Conservation (phyloP, 2,113 vertebrate genomes). For the Pangasianodon gigas region DNA sequence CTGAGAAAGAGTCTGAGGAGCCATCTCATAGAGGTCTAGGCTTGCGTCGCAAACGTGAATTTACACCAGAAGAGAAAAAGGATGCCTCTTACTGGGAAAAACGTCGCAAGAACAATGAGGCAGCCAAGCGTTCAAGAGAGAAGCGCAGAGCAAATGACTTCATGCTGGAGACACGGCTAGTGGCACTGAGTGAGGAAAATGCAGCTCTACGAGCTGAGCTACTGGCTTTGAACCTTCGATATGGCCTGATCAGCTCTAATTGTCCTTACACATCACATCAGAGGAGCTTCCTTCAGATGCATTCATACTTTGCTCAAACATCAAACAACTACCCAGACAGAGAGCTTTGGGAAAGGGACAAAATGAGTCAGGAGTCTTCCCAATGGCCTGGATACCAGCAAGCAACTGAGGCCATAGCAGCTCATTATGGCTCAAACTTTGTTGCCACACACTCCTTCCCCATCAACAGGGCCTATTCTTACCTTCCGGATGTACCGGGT, state of each 20-base stretch:
- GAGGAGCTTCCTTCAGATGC: slow-evolving; percentile 58
- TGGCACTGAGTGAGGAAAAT: slow-evolving; percentile 82
- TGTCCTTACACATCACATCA: slow-evolving; percentile 53
- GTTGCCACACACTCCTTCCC: slow-evolving; percentile 63
- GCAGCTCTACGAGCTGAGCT: slow-evolving; percentile 78
- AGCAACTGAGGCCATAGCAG: background rate
- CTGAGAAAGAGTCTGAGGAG: slow-evolving; percentile 32
- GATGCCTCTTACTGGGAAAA: slow-evolving; percentile 91
- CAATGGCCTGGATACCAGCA: slow-evolving; percentile 19
- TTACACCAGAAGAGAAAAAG: slow-evolving; percentile 88
- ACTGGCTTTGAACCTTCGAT: slow-evolving; percentile 75
- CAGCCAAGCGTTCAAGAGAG: slow-evolving; percentile 87
- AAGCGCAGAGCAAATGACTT: slow-evolving; percentile 81
- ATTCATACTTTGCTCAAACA: slow-evolving; percentile 25
- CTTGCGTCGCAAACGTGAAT: slow-evolving; percentile 80
- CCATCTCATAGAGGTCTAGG: slow-evolving; percentile 37
- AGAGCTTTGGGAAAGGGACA: slow-evolving; percentile 59
- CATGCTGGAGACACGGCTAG: slow-evolving; percentile 77
- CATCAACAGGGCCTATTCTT: slow-evolving; percentile 65
- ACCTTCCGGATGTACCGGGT: slow-evolving; percentile 56
- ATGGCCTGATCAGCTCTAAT: slow-evolving; percentile 68
- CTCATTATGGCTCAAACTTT: slow-evolving; percentile 57
- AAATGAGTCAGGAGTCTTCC: slow-evolving; percentile 37
- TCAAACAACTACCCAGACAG: slow-evolving; percentile 40
- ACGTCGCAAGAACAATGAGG: slow-evolving; percentile 87